Percentiles rank a stretch among this genome's conserved stretches.
phyloP scores from a whole-genome alignment of 2,888 invertebrate genomes.

The Melolontha melolontha region DNA sequence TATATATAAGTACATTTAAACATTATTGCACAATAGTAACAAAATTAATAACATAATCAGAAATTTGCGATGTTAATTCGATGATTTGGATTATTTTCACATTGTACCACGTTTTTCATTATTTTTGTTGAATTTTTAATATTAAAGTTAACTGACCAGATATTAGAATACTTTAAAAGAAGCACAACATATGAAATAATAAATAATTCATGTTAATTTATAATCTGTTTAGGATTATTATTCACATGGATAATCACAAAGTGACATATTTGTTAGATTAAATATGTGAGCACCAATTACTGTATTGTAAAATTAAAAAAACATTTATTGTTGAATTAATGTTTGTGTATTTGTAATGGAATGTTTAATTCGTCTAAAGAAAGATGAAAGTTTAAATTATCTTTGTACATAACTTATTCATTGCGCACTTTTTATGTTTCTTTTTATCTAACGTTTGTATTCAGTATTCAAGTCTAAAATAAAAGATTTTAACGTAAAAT shows the following conservation, averaged over 20 bases:
- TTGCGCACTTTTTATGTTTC: too few species aligned
- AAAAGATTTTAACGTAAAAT: too few species aligned
- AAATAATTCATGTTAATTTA: too few species aligned
- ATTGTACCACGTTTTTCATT: constrained; percentile 1
- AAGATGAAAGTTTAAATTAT: not conserved
- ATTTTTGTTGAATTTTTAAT: not conserved
- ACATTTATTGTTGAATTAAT: constrained; percentile 11
- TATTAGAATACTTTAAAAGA: not conserved
- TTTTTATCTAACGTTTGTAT: too few species aligned
- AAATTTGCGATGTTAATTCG: constrained; percentile 28
- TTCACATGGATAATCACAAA: too few species aligned
- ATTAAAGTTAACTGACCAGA: not conserved
- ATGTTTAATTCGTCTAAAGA: not conserved
- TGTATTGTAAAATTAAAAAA: constrained; percentile 19
- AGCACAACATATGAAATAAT: not conserved
- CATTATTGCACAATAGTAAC: constrained; percentile 31
- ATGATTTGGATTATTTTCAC: constrained; percentile 17
- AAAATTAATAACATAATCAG: constrained; percentile 23
- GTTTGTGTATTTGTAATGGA: not conserved
- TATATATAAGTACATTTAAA: constrained; percentile 16
- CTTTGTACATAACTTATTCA: too few species aligned
- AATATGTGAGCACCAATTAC: constrained; percentile 24
- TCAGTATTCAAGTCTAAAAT: too few species aligned
- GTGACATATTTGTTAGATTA: not conserved
- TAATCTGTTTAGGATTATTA: too few species aligned